phyloP scores from a whole-genome alignment of 1,140 invertebrate genomes.

The Temnothorax curvispinosus region DNA sequence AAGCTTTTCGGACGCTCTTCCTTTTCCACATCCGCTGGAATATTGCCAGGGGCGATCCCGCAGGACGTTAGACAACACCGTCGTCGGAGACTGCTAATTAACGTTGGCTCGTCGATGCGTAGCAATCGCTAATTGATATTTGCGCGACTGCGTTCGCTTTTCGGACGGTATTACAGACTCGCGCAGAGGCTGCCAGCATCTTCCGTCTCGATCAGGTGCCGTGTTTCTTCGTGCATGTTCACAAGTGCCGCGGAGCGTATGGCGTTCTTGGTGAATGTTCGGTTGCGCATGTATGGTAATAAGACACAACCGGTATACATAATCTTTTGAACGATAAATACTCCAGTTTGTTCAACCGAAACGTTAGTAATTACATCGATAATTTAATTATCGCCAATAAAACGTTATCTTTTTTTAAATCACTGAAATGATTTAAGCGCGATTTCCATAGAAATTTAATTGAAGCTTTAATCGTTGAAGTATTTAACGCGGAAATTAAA shows the following conservation, averaged over 20 bases:
- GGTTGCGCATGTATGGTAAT: not conserved
- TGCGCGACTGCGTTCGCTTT: constrained; percentile 32
- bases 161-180: constrained; percentile 18
- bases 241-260: not conserved
- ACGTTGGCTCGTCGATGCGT: constrained; percentile 38
- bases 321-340: not conserved
- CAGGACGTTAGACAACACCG: constrained; percentile 49
- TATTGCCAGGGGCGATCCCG: constrained; percentile 40
- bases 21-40: constrained; percentile 29
- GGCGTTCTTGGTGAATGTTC: not conserved
- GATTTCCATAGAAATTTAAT: constrained; percentile 1
- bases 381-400: constrained; percentile 24
- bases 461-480: not conserved
- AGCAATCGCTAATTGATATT: constrained; percentile 65
- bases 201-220: not conserved
- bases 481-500: constrained; percentile 10
- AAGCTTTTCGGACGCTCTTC: constrained; percentile 22
- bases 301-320: not conserved
- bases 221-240: constrained; percentile 10
- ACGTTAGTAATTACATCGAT: not conserved
- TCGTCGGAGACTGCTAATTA: constrained; percentile 49
- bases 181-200: constrained; percentile 18
- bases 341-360: not conserved
- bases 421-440: not conserved
- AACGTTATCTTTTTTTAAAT: not conserved